phyloP scores from a whole-genome alignment of 2,113 vertebrate genomes.

The Nanorana parkeri region DNA sequence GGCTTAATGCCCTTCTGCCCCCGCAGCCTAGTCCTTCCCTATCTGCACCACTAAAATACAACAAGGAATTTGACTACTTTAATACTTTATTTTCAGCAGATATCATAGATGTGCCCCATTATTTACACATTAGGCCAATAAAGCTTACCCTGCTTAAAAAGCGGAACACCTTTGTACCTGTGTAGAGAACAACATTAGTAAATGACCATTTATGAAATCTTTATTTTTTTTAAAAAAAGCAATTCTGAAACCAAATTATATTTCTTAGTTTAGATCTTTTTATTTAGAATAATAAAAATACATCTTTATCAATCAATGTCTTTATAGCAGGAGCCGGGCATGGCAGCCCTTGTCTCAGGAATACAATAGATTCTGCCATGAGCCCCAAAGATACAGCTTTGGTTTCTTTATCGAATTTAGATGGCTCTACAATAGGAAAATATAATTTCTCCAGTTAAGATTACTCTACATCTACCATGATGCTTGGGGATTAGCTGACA shows the following conservation, averaged over 20 bases:
- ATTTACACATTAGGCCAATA: no score
- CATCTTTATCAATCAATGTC: conserved; percentile 44
- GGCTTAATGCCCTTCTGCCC: no score
- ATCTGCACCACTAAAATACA: no score
- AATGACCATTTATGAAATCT: no score
- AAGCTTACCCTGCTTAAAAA: no score
- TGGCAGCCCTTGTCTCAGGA: conserved; percentile 40
- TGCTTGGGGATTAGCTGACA: not conserved
- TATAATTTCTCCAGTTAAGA: not conserved
- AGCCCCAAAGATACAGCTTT: not conserved
- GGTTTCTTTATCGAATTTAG: not conserved
- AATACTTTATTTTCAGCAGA: no score
- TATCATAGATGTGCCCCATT: no score
- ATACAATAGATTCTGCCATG: conserved; percentile 21
- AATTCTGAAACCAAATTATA: not conserved
- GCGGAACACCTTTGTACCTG: no score
- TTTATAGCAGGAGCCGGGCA: conserved; percentile 44
- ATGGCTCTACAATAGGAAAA: not conserved
- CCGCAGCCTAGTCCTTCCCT: no score
- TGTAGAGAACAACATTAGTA: no score
- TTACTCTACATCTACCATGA: not conserved
- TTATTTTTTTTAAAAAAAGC: not conserved
- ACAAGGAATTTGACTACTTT: no score
- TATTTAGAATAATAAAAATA: conserved; percentile 56
- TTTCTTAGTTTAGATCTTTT: conserved; percentile 20